A percentile compares a stretch with the other conserved stretches of the same genome.
Conservation (phyloP, 2,888 invertebrate species). For the Callyntrura sp. region DNA sequence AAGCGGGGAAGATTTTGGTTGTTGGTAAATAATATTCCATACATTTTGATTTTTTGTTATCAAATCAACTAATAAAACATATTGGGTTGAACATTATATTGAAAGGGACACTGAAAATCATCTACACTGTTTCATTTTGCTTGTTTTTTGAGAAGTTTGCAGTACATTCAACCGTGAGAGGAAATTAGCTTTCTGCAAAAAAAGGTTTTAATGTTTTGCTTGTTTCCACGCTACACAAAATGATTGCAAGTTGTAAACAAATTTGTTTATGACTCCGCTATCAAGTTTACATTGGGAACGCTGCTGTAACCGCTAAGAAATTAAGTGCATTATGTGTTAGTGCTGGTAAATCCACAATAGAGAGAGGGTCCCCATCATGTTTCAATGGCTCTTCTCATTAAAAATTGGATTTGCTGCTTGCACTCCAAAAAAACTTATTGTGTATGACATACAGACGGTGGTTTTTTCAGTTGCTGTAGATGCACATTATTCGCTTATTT, state of each 20-base stretch:
- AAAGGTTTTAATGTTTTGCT: background rate
- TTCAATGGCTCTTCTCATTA: constrained; percentile 62
- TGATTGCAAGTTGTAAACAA: background rate
- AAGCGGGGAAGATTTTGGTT: background rate
- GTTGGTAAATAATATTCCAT: background rate
- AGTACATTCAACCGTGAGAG: too few species aligned
- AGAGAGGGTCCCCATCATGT: constrained; percentile 21
- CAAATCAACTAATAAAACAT: too few species aligned
- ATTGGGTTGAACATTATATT: too few species aligned
- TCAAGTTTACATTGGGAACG: too few species aligned
- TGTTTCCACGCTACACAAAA: background rate
- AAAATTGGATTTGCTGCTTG: constrained; percentile 75
- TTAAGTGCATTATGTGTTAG: background rate
- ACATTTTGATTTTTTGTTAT: constrained; percentile 28
- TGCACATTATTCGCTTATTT: constrained; percentile 7
- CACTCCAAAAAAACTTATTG: constrained; percentile 14
- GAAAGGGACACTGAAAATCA: too few species aligned
- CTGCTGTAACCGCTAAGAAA: background rate
- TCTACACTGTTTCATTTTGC: background rate
- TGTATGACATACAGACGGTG: background rate
- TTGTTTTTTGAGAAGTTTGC: background rate
- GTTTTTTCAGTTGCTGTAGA: background rate
- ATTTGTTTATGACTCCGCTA: background rate
- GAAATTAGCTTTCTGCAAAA: background rate
- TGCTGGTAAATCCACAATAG: background rate